Percentiles rank a stretch among this genome's conserved stretches.
These are phyloP conservation scores for Ochotona curzoniae DNA, from an alignment of 2,113 vertebrate species.

Conservation along the genomic window DNA sequence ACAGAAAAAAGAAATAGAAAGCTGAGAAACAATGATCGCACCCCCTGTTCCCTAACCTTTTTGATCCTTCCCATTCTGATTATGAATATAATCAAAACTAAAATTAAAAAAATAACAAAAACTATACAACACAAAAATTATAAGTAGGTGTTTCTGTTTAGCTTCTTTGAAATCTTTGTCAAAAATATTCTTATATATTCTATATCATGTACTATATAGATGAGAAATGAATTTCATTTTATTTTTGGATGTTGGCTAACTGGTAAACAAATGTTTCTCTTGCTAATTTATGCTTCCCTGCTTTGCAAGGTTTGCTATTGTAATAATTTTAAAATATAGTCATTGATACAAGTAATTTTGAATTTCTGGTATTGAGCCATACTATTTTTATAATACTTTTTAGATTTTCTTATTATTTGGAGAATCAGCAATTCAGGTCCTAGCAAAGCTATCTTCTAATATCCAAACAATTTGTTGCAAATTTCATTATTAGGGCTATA, in stretches of 20 bases:
- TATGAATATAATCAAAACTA: too few relatives aligned
- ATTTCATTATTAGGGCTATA: neutral
- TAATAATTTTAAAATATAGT: neutral
- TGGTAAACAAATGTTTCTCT: neutral
- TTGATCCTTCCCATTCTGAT: too few relatives aligned
- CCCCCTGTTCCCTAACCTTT: too few relatives aligned
- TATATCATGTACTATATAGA: neutral
- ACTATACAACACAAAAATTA: neutral
- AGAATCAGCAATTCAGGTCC: neutral
- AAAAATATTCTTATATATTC: too few relatives aligned
- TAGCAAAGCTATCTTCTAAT: neutral
- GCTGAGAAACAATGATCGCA: too few relatives aligned
- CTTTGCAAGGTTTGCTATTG: neutral
- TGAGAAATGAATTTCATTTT: neutral
- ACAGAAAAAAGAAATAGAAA: too few relatives aligned
- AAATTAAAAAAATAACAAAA: too few relatives aligned
- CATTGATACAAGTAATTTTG: neutral
- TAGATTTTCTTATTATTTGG: neutral
- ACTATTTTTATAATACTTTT: neutral
- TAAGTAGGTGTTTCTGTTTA: neutral
- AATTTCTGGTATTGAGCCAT: neutral
- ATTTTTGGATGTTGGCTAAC: neutral
- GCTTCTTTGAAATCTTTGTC: neutral
- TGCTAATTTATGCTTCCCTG: neutral
- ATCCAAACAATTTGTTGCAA: neutral